phyloP scores from a whole-genome alignment of 1,140 invertebrate species.

The Papilio xuthus region DNA sequence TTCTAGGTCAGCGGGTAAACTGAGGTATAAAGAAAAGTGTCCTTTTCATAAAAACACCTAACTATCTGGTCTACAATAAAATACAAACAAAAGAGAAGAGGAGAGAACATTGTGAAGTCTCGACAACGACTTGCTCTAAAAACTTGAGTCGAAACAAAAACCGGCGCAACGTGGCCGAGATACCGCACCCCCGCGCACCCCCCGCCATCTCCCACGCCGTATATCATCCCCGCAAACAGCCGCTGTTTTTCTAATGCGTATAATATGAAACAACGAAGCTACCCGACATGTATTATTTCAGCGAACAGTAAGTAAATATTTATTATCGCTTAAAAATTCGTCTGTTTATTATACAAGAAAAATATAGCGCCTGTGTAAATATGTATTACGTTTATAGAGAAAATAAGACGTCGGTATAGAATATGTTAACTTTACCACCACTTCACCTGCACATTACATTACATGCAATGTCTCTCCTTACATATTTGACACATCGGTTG shows the following conservation, averaged over 20 bases:
- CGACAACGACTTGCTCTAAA: constrained; percentile 17
- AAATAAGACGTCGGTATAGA: not conserved
- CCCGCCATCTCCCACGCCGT: not conserved
- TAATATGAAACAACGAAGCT: constrained; percentile 24
- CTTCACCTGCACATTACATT: not conserved
- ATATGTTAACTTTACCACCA: not conserved
- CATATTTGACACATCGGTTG: not conserved
- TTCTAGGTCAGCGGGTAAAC: constrained; percentile 9
- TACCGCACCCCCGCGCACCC: constrained; percentile 1
- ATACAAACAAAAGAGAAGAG: not conserved
- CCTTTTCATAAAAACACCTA: no score
- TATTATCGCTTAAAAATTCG: constrained; percentile 18
- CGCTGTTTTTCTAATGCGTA: constrained; percentile 27
- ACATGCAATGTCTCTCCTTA: not conserved
- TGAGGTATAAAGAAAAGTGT: not conserved
- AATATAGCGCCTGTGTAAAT: not conserved
- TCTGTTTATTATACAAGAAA: not conserved
- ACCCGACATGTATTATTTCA: constrained; percentile 12
- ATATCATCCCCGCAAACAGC: constrained; percentile 19
- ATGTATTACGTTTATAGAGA: not conserved
- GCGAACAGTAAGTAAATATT: constrained; percentile 21
- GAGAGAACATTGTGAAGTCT: constrained; percentile 27
- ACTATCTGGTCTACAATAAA: not conserved
- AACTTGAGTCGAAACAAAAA: constrained; percentile 26
- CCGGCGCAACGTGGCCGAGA: constrained; percentile 30